Percentiles rank a stretch among this genome's conserved stretches.
phyloP scores from a whole-genome alignment of 2,113 vertebrate genomes.

The Lophochroa leadbeateri region DNA sequence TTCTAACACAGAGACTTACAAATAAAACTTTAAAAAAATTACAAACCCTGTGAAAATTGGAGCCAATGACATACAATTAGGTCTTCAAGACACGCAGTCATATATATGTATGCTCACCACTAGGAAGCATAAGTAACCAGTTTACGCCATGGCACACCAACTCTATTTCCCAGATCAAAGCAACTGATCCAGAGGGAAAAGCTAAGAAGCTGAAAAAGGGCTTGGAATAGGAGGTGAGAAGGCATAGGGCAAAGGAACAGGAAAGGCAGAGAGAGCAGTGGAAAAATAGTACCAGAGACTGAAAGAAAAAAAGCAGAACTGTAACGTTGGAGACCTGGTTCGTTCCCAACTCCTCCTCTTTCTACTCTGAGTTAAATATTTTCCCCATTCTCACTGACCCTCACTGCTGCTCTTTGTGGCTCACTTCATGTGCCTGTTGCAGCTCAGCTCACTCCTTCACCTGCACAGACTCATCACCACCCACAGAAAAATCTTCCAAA shows the following conservation, averaged over 20 bases:
- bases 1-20: not conserved
- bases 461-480: not conserved
- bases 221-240: not conserved
- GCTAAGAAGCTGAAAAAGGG: not conserved
- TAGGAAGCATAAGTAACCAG: not conserved
- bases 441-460: not conserved
- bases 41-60: not conserved
- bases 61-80: not conserved
- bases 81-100: not conserved
- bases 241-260: not conserved
- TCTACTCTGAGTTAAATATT: not conserved
- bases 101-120: fast-evolving
- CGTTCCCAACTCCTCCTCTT: not conserved
- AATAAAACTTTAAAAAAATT: not conserved
- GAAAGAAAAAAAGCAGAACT: not conserved
- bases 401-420: not conserved
- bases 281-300: not conserved
- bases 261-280: not conserved
- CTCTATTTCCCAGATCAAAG: not conserved
- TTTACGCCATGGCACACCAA: not conserved
- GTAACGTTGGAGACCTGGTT: not conserved
- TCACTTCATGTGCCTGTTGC: not conserved
- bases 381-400: not conserved
- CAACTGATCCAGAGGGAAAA: not conserved
- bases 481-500: not conserved